Evolutionary conservation across 2,888 invertebrate species (phyloP), one percentile per base, ranked within the genome.

Genomic region (Deladenus siricidicola): DNA sequence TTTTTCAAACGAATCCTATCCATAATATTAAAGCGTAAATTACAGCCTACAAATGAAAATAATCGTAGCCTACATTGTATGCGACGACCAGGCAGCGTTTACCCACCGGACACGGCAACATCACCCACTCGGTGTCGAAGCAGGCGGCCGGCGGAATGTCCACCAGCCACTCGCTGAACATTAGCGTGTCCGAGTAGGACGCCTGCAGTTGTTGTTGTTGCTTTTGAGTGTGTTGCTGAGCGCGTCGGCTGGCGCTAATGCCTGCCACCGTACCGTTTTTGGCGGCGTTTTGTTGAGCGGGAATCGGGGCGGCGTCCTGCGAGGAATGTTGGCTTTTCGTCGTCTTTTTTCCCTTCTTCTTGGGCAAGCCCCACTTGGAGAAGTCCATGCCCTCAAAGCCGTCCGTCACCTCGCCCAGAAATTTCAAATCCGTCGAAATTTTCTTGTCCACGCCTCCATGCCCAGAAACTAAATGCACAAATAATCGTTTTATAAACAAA

Each of bases 101-200:
- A 24, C 92, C 96, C 74, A 85, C 85, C 0, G 96, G 94, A 78
- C 89, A 90, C 0, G 89, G 85, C 0, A 83, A 78, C 74, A 83
- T 78, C 19, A 80, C 64, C 83, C 83, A 84, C 34, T 82, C 78
- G 17, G 73, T 65, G 1, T 65, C 68, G 3, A 78, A 55, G 19
- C 82, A 17, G 23, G n/a, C 3, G 24, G 29, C 52, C 28, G 83
- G 82, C 0, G 96, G 96, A 58, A 87, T 85, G 69, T 93, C 89
- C 1, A 87, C 82, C 79, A 96, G 82, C 93, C 93, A 96, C 80
- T 96, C 94, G 0, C 93, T 92, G 61, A 88, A 78, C 88, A 93
- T 93, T 6, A 93, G 14, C 39, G 81, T 69, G 39, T 47, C 23
- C 53, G 53, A 6, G 45, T 51, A 50, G 19, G 45, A 3, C n/a